Base-by-base conservation (phyloP, 2,113 vertebrate genomes). In the Microcebus griseorufus region DNA sequence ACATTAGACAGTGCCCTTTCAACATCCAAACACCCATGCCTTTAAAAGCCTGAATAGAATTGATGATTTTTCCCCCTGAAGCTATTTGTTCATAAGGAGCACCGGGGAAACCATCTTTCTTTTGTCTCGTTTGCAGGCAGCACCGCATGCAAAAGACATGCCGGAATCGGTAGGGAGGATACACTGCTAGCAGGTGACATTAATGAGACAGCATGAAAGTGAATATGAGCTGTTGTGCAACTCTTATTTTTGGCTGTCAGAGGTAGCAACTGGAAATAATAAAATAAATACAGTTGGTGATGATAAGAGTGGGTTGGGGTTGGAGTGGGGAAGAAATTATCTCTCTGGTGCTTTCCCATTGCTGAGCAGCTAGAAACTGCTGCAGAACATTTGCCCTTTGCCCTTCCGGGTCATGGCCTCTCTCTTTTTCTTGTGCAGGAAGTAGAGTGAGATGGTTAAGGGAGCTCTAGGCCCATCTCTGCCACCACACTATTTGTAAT, bases 1-100 rank as follows among this genome's bases (percentile, higher is more conserved):
- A 78, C 90, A 96, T 87, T 82, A 88, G 98, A 97, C 96, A 84
- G 75, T 85, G 29, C 39, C 80, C 95, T 95, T 97, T 94, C 96
- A 95, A 97, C 85, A 97, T 93, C 62, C 64, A 94, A 98, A 96
- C 45, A 23, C 51, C 80, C 39, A 42, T 8, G 27, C 27, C 86
- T 97, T 96, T 82, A 90, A 96, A 91, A 96, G 22, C 48, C 45
- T 96, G 96, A 95, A 87, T 65, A 88, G 45, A 97, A 84, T 73
- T 88, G 88, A 95, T 95, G 67, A 69, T 34, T 18, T 25, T 10
- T 3, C 20, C 27, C 48, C 25, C 88, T 2, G 23, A 62, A 95
- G 73, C 51, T 79, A 97, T 97, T 53, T 93, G 91, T 94, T 97
- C 37, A 58, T 88, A 88, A 96, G 86, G 82, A 95, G 42, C 62